phyloP scores from a whole-genome alignment of 2,797 vertebrate genomes.

The Orientallactaga sibirica region DNA sequence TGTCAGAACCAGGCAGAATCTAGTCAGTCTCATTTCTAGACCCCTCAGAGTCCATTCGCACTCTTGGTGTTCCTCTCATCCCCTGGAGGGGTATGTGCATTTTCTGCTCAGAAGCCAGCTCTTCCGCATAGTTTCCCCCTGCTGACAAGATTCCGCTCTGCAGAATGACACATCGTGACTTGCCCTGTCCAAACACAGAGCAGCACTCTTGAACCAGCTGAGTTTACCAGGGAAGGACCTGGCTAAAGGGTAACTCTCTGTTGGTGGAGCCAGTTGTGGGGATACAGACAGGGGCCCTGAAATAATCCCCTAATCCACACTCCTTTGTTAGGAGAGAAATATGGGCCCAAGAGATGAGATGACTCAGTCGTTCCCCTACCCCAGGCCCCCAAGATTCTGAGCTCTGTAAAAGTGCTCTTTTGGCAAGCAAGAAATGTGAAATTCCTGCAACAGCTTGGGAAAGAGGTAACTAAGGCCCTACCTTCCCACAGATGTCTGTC shows the following conservation, averaged over 20 bases:
- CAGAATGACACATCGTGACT: slow-evolving; percentile 21
- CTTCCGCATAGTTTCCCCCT: background rate
- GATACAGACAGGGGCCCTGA: background rate
- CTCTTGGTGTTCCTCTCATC: background rate
- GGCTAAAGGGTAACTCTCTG: slow-evolving; percentile 26
- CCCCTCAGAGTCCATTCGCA: background rate
- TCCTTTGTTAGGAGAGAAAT: background rate
- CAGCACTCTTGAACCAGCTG: background rate
- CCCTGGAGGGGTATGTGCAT: background rate
- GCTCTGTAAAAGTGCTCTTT: slow-evolving; percentile 65
- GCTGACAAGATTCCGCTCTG: slow-evolving; percentile 40
- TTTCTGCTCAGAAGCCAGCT: slow-evolving; percentile 42
- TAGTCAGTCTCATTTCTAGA: slow-evolving; percentile 43
- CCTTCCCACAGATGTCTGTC: slow-evolving; percentile 76
- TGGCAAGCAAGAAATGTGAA: slow-evolving; percentile 72
- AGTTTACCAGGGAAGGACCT: background rate
- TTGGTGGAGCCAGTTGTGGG: background rate
- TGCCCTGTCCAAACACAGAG: slow-evolving; percentile 59
- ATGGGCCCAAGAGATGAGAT: background rate
- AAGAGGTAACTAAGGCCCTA: slow-evolving; percentile 74
- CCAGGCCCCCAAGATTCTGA: background rate
- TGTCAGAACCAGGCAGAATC: background rate
- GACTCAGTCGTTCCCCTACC: slow-evolving; percentile 11
- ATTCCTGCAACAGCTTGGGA: slow-evolving; percentile 77
- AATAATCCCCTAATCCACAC: background rate